phyloP scores from a whole-genome alignment of 2,888 invertebrate genomes.

The Branchipolynoe longqiensis region DNA sequence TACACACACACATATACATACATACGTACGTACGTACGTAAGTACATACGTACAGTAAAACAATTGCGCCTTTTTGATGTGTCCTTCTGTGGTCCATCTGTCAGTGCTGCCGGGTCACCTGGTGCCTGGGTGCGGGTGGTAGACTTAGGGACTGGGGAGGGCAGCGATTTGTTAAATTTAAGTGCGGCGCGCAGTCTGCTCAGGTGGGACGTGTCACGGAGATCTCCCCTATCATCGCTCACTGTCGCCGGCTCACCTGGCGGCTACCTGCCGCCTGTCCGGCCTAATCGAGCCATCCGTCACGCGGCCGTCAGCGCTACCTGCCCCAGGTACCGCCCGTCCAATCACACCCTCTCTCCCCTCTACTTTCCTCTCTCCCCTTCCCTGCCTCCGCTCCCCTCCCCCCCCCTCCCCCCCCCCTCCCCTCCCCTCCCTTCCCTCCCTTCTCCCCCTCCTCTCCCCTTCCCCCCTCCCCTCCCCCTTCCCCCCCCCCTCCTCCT shows the following conservation, averaged over 20 bases:
- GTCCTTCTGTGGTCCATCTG: not conserved
- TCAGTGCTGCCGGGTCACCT: not conserved
- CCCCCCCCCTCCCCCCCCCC: not conserved
- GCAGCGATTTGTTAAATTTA: no score
- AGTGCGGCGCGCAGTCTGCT: not conserved
- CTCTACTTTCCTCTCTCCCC: no score
- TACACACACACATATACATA: conserved; percentile 10
- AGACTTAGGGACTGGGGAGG: not conserved
- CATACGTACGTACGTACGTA: conserved; percentile 3
- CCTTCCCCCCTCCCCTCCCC: not conserved
- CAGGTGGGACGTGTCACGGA: not conserved
- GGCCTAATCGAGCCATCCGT: not conserved
- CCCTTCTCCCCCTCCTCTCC: not conserved
- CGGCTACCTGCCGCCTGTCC: not conserved
- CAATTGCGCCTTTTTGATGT: no score
- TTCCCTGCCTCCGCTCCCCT: no score
- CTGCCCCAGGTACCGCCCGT: no score
- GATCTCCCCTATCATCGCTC: not conserved
- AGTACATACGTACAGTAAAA: no score
- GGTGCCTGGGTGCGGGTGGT: not conserved
- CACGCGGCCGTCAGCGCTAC: not conserved
- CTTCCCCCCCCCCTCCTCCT: not conserved
- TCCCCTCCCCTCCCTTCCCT: not conserved
- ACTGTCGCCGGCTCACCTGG: not conserved
- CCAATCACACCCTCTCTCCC: no score